Conservation (phyloP, 1,140 invertebrate genomes). For the Samia ricini region DNA sequence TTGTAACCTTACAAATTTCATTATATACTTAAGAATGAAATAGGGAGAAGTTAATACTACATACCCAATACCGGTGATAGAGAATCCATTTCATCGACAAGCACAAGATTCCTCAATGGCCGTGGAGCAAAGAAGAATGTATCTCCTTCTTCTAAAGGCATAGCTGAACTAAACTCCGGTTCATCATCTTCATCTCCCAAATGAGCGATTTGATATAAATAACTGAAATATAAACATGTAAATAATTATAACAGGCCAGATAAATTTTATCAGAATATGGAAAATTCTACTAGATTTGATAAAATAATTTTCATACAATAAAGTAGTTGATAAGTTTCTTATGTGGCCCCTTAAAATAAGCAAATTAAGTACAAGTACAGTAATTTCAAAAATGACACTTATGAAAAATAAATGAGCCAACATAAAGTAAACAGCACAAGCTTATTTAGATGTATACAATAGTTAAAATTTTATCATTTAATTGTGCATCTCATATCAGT, state of each 20-base stretch:
- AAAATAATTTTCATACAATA: no score
- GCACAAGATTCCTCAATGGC: conserved; percentile 95
- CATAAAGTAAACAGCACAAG: no score
- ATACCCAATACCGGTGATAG: conserved; percentile 97
- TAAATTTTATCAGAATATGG: no score
- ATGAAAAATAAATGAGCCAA: no score
- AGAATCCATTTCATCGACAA: conserved; percentile 99
- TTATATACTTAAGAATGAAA: neutral
- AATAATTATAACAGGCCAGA: no score
- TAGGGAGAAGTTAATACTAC: neutral
- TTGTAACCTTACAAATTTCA: neutral
- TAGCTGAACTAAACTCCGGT: conserved; percentile 98
- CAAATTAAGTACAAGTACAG: no score
- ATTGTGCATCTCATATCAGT: conserved; percentile 75
- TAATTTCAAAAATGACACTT: no score
- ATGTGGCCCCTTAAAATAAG: no score
- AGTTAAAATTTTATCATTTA: no score
- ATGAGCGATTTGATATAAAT: conserved; percentile 99
- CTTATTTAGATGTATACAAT: no score
- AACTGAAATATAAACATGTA: conserved; percentile 79
- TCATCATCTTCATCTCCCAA: conserved; percentile 99
- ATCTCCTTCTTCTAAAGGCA: conserved; percentile 98
- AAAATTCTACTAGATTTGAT: no score
- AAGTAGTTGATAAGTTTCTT: no score
- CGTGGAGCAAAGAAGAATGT: conserved; percentile 99